A percentile compares a stretch with the other conserved stretches of the same genome.
phyloP scores from a whole-genome alignment of 2,888 invertebrate species.

The Torymus texanus region DNA sequence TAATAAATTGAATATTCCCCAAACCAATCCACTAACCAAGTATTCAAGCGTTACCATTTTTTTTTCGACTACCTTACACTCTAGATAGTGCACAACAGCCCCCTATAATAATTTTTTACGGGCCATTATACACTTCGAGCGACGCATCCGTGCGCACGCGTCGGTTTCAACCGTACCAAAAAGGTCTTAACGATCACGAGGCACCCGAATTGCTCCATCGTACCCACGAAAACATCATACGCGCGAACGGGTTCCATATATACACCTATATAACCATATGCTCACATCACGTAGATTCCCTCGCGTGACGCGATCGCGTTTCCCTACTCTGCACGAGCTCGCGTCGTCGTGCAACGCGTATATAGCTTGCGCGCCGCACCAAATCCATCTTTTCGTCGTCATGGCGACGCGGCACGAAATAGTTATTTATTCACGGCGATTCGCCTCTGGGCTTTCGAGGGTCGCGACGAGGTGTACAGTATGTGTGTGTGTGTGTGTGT shows the following conservation, averaged over 20 bases:
- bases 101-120: too few relatives aligned
- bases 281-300: neutral
- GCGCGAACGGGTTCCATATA: constrained; percentile 24
- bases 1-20: too few relatives aligned
- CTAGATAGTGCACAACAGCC: too few relatives aligned
- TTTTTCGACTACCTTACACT: too few relatives aligned
- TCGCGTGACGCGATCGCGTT: constrained; percentile 20
- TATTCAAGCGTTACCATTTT: too few relatives aligned
- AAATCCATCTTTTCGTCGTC: constrained; percentile 60
- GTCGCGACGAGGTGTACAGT: constrained; percentile 1
- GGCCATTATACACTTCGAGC: too few relatives aligned
- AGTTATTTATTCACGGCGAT: constrained; percentile 71
- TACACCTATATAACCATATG: too few relatives aligned
- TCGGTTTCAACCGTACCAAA: neutral
- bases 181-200: too few relatives aligned
- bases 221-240: neutral
- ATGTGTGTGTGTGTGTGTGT: neutral
- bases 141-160: too few relatives aligned
- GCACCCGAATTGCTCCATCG: too few relatives aligned
- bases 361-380: neutral
- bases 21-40: too few relatives aligned
- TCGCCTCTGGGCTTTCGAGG: constrained; percentile 63
- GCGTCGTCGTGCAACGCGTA: neutral
- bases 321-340: neutral
- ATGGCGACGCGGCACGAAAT: constrained; percentile 68